These are phyloP conservation scores for Darevskia nairensis DNA, from an alignment of 2,797 vertebrate species.

Conservation along the genomic window DNA sequence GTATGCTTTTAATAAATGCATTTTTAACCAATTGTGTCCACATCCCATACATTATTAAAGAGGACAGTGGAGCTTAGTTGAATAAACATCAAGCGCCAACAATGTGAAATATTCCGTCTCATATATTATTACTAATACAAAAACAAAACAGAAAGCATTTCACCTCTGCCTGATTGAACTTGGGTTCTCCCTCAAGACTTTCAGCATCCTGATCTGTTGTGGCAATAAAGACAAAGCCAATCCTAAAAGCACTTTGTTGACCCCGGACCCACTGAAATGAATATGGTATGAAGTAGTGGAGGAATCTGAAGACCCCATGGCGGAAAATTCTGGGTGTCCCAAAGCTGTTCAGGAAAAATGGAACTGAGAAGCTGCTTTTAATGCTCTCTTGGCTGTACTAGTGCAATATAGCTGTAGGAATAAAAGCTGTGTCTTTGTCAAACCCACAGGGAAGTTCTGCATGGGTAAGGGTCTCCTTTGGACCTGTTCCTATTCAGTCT, in stretches of 20 bases:
- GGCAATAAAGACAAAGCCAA: neutral
- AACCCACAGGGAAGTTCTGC: neutral
- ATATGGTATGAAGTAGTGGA: neutral
- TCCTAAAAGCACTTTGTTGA: constrained; percentile 6
- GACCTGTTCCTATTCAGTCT: neutral
- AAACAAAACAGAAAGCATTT: constrained; percentile 62
- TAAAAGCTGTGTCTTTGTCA: neutral
- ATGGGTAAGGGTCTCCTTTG: neutral
- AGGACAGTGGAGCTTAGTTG: constrained; percentile 57
- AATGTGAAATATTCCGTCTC: constrained; percentile 65
- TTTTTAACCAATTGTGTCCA: constrained; percentile 69
- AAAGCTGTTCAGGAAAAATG: neutral
- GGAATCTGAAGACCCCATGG: neutral
- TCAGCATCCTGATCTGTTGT: neutral
- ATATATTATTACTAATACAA: constrained; percentile 60
- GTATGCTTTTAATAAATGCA: constrained; percentile 44
- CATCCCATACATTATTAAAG: constrained; percentile 71
- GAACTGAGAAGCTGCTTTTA: neutral
- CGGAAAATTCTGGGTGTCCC: neutral
- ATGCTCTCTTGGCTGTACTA: neutral
- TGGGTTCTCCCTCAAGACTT: constrained; percentile 28
- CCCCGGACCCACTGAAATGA: neutral
- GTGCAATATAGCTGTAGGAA: neutral
- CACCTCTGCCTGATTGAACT: constrained; percentile 57
- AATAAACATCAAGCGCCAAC: constrained; percentile 67